These are phyloP conservation scores for Amitus sp. DNA, from an alignment of 2,888 invertebrate genomes.

Conservation along the genomic window DNA sequence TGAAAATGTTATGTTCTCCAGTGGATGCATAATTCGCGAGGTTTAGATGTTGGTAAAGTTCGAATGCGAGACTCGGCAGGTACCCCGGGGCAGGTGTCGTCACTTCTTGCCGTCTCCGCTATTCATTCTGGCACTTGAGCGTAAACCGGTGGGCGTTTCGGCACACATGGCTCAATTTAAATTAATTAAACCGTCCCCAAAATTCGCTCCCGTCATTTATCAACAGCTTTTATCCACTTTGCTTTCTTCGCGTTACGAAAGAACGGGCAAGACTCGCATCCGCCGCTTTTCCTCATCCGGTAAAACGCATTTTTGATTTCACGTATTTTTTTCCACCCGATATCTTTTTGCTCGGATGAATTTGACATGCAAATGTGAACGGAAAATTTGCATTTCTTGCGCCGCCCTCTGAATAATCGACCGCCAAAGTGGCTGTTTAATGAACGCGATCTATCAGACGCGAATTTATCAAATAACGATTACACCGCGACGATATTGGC, in stretches of 20 bases:
- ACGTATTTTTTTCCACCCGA: too few species aligned
- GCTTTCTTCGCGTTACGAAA: too few species aligned
- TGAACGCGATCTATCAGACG: constrained; percentile 50
- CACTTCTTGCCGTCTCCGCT: constrained; percentile 31
- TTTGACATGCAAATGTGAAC: neutral
- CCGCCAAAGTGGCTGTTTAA: constrained; percentile 35
- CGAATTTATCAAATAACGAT: constrained; percentile 53
- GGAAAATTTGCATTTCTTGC: too few species aligned
- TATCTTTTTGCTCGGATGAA: neutral
- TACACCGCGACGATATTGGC: constrained; percentile 41
- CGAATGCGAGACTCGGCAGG: too few species aligned
- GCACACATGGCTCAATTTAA: constrained; percentile 18
- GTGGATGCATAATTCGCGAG: too few species aligned
- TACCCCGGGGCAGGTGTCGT: constrained; percentile 34
- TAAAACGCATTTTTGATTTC: too few species aligned
- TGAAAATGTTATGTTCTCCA: too few species aligned
- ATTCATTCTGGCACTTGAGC: constrained; percentile 32
- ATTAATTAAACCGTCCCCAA: constrained; percentile 20
- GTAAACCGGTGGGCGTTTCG: constrained; percentile 31
- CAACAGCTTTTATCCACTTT: constrained; percentile 15
- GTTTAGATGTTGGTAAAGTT: too few species aligned
- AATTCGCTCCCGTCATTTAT: neutral
- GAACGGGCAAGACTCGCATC: too few species aligned
- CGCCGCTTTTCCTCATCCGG: too few species aligned
- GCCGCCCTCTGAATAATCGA: constrained; percentile 38